Evolutionary conservation across 2,888 invertebrate genomes (phyloP), one percentile per base, ranked within the genome.

Genomic region (Chymomyza procnemis): DNA sequence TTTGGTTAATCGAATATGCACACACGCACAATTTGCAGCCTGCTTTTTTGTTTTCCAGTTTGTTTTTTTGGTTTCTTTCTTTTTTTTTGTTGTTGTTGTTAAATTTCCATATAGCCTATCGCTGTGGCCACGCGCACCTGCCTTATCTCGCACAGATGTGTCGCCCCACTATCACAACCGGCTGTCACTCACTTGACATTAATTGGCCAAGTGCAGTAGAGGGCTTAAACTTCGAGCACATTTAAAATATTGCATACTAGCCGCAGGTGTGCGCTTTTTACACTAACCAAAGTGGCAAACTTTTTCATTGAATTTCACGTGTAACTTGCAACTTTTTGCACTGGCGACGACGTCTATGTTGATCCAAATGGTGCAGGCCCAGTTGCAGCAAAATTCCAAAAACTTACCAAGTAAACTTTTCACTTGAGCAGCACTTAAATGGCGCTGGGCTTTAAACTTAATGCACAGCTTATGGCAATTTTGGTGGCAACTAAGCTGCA

Each of bases 1-100:
- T 84, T 80, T 68, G 62, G 65, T 74, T 78, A 76, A 88, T 78
- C 87, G 85, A 88, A 84, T 86, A 74, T 87, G 69, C 71, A 63
- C 79, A 88, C 61, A 62, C 69, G 64, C 65, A 66, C 67, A 56
- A 22, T 56, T 47, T 48, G 46, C 30, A 30, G 16, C 14, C 26
- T 56, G 56, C 16, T 56, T 12, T n/a, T n/a, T n/a, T n/a, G n/a
- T n/a, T n/a, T n/a, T n/a, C n/a, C n/a, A n/a, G n/a, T n/a, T 50
- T 22, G 56, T 21, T 50, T 18, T 34, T 18, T 5, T 14, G 5
- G 22, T 14, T 41, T 57, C 57, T 26, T 16, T 16, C 41, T 6
- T 59, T 41, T n/a, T 61, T 61, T 48, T 18, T 9, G 8, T 34
- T n/a, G n/a, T n/a, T n/a, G n/a, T n/a, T n/a, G n/a, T n/a, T n/a